These are phyloP conservation scores for Tetrapedia diversipes DNA, from an alignment of 2,888 invertebrate genomes.

Conservation along the genomic window DNA sequence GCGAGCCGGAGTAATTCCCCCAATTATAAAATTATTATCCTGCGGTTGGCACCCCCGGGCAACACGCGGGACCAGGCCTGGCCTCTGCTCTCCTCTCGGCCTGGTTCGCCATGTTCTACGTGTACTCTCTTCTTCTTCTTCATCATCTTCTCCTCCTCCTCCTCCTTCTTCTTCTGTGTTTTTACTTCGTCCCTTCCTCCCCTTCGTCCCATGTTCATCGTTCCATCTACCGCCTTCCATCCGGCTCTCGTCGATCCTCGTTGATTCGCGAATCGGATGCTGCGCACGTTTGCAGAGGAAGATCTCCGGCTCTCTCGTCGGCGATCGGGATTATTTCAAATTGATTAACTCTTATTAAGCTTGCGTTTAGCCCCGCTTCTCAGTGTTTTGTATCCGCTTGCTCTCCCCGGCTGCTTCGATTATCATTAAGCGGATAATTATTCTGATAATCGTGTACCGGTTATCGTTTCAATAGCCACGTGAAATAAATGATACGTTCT, in stretches of 20 bases:
- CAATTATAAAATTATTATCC: constrained; percentile 83
- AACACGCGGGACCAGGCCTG: constrained; percentile 78
- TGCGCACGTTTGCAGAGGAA: constrained; percentile 43
- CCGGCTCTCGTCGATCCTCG: constrained; percentile 67
- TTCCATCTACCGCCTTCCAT: constrained; percentile 41
- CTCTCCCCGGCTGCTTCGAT: no score
- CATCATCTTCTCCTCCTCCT: constrained; percentile 36
- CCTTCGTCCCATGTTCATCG: not conserved
- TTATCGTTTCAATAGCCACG: not conserved
- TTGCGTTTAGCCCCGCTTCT: constrained; percentile 25
- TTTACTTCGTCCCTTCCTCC: not conserved
- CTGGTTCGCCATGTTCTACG: constrained; percentile 67
- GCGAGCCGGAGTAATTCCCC: constrained; percentile 82
- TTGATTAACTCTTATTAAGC: constrained; percentile 37
- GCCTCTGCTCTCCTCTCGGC: constrained; percentile 66
- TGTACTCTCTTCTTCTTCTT: constrained; percentile 53
- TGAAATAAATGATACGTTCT: not conserved
- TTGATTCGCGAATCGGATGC: constrained; percentile 66
- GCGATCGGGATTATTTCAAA: constrained; percentile 48
- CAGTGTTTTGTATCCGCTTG: constrained; percentile 10
- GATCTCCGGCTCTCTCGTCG: constrained; percentile 34
- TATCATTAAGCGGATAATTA: constrained; percentile 14
- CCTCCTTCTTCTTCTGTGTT: not conserved
- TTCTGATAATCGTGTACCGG: not conserved
- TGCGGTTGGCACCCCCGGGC: constrained; percentile 82